phyloP scores from a whole-genome alignment of 2,888 invertebrate genomes.

The Dorcus parallelipipedus region DNA sequence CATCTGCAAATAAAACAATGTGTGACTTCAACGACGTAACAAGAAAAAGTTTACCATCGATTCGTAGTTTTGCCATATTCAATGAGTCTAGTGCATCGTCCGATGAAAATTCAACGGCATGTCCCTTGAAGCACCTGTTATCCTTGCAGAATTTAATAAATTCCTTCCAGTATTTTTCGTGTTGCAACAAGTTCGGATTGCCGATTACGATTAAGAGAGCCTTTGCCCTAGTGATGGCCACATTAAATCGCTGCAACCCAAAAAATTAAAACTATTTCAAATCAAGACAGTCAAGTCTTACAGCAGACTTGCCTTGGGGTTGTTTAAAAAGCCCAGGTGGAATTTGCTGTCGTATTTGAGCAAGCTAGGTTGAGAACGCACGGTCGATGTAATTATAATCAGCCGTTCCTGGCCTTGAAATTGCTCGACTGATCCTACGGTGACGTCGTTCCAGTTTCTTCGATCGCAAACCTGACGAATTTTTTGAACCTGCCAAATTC shows the following conservation, averaged over 20 bases:
- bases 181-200: slow-evolving; percentile 50
- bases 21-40: no score
- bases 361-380: slow-evolving; percentile 58
- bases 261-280: slow-evolving; percentile 31
- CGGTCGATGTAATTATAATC: slow-evolving; percentile 76
- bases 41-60: slow-evolving; percentile 7
- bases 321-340: slow-evolving; percentile 53
- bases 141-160: slow-evolving; percentile 46
- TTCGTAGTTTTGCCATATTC: slow-evolving; percentile 12
- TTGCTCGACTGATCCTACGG: slow-evolving; percentile 77
- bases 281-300: neutral
- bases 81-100: slow-evolving; percentile 5
- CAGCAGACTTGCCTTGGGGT: slow-evolving; percentile 49
- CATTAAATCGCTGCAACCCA: slow-evolving; percentile 65
- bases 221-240: slow-evolving; percentile 67
- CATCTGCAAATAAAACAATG: neutral
- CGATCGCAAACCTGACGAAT: slow-evolving; percentile 41
- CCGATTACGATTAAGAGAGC: slow-evolving; percentile 60
- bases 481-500: slow-evolving; percentile 43
- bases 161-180: slow-evolving; percentile 45
- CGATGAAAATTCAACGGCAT: slow-evolving; percentile 30
- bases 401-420: slow-evolving; percentile 83
- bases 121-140: slow-evolving; percentile 42
- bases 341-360: slow-evolving; percentile 54
- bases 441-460: slow-evolving; percentile 49